Evolutionary conservation across 2,113 vertebrate species (phyloP).

Genomic region (Tor tambroides): DNA sequence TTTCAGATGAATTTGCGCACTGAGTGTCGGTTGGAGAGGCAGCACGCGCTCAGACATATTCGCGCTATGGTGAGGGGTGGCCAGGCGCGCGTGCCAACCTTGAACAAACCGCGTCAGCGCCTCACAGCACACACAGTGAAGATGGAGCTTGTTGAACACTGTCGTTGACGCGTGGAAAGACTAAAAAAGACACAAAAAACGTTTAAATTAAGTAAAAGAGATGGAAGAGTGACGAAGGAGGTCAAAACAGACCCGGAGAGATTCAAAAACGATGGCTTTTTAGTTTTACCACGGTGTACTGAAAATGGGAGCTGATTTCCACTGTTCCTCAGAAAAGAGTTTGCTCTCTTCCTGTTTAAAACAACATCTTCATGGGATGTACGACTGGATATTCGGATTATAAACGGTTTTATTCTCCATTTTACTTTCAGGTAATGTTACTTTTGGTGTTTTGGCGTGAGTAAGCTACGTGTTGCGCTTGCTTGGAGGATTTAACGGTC

Average conservation of each 20-base stretch:
- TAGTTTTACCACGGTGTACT: background rate
- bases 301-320: background rate
- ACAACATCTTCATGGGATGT: slow-evolving; percentile 40
- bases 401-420: background rate
- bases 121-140: background rate
- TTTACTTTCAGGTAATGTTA: slow-evolving; percentile 38
- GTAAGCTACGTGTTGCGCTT: slow-evolving; percentile 36
- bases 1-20: background rate
- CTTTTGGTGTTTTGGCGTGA: slow-evolving; percentile 7
- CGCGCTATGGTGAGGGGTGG: slow-evolving; percentile 24
- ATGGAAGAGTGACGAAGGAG: background rate
- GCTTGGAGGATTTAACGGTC: background rate
- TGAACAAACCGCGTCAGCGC: slow-evolving; percentile 4
- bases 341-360: background rate
- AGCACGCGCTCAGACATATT: slow-evolving; percentile 26
- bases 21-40: background rate
- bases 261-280: slow-evolving; percentile 13
- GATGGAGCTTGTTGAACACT: slow-evolving; percentile 40
- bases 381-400: slow-evolving; percentile 28
- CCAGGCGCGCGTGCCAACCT: background rate
- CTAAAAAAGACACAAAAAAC: background rate
- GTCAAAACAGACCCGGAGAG: background rate
- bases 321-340: slow-evolving; percentile 13
- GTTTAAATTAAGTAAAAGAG: background rate
- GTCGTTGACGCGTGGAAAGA: background rate